Conservation (phyloP, 2,113 vertebrate species). For the Rallus limicola region DNA sequence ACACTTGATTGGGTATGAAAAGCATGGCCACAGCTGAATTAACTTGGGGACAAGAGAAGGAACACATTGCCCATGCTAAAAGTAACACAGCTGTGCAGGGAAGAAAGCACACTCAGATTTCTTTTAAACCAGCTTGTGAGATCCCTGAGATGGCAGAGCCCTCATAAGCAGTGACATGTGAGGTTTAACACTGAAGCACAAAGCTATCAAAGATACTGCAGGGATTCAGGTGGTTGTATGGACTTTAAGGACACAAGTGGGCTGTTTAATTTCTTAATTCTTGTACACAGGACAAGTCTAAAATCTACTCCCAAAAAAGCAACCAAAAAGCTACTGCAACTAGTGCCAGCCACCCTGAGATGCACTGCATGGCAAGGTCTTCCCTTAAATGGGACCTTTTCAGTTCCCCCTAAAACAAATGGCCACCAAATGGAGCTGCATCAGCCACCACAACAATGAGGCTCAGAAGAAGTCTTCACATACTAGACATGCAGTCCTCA, state of each 20-base stretch:
- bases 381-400: background rate
- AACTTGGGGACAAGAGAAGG: background rate
- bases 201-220: background rate
- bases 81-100: background rate
- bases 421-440: background rate
- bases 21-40: slow-evolving; percentile 33
- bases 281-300: background rate
- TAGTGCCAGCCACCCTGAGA: background rate
- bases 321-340: background rate
- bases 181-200: background rate
- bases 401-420: background rate
- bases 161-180: background rate
- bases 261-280: background rate
- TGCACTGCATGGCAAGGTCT: background rate
- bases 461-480: background rate
- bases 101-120: background rate
- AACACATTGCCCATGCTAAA: background rate
- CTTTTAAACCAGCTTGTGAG: background rate
- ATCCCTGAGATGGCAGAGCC: background rate
- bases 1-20: slow-evolving; percentile 69
- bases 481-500: background rate
- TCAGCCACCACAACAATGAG: background rate
- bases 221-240: background rate
- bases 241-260: background rate
- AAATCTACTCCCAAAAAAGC: background rate